A percentile compares a stretch with the other conserved stretches of the same genome.
These are phyloP conservation scores for Actinemys pallida DNA, from an alignment of 2,113 vertebrate genomes.

Conservation along the genomic window DNA sequence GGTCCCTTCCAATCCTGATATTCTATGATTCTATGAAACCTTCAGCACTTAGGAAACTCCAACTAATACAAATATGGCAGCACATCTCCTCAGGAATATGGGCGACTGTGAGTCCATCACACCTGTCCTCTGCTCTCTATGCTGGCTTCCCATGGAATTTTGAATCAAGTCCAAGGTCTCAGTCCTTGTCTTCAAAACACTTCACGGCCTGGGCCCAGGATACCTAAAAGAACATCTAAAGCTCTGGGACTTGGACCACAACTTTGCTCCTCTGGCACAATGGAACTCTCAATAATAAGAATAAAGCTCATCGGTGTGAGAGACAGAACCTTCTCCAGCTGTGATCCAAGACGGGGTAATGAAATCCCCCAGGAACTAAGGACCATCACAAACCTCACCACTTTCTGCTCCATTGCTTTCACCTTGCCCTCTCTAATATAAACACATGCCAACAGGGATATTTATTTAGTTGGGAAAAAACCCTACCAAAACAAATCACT, in stretches of 20 bases:
- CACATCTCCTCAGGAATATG: not conserved
- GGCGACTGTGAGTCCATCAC: not conserved
- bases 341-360: not conserved
- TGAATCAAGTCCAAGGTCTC: not conserved
- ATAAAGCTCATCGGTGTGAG: not conserved
- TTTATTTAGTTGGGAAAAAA: not conserved
- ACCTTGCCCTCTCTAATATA: not conserved
- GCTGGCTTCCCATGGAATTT: not conserved
- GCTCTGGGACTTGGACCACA: not conserved
- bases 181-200: not conserved
- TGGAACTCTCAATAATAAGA: not conserved
- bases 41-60: not conserved
- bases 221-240: not conserved
- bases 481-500: not conserved
- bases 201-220: not conserved
- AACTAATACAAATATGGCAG: not conserved
- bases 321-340: not conserved
- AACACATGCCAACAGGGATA: not conserved
- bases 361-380: not conserved
- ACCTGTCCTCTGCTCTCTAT: not conserved
- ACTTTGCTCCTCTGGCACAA: not conserved
- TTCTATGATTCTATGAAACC: not conserved
- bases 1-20: too few species aligned
- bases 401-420: not conserved
- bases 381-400: not conserved